A percentile compares a stretch with the other conserved stretches of the same genome.
Conservation (phyloP, 2,888 invertebrate species). For the Tetragnatha montana region DNA sequence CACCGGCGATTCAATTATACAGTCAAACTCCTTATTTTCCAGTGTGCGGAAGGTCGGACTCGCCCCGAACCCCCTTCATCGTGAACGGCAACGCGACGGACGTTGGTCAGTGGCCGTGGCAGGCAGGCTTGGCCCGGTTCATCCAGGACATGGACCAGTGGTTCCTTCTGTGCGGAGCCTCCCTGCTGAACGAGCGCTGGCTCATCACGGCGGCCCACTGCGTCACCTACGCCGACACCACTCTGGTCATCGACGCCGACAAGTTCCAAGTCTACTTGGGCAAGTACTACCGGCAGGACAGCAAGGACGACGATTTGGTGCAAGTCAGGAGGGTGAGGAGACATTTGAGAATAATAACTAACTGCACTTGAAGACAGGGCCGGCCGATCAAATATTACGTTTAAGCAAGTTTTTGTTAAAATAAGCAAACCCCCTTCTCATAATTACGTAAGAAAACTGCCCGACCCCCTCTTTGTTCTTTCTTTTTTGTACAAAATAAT, state of each 20-base stretch:
- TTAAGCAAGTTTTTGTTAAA: too few relatives aligned
- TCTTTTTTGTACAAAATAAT: too few relatives aligned
- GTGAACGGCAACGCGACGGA: constrained; percentile 72
- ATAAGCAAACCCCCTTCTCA: too few relatives aligned
- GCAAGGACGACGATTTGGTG: constrained; percentile 71
- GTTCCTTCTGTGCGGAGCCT: constrained; percentile 72
- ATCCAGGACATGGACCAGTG: constrained; percentile 62
- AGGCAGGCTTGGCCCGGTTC: constrained; percentile 69
- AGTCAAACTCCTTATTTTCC: background rate
- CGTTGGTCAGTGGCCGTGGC: constrained; percentile 73
- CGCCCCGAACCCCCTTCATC: constrained; percentile 72
- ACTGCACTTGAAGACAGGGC: too few relatives aligned
- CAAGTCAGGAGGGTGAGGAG: constrained; percentile 69
- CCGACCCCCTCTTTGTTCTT: too few relatives aligned
- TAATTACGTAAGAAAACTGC: too few relatives aligned
- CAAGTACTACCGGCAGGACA: constrained; percentile 72
- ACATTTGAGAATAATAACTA: too few relatives aligned
- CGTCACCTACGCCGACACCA: constrained; percentile 67
- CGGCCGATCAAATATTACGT: too few relatives aligned
- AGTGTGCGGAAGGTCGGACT: constrained; percentile 73
- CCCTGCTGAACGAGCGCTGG: constrained; percentile 72
- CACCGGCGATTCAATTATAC: too few relatives aligned
- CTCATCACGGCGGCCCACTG: constrained; percentile 73
- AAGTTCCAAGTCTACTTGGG: constrained; percentile 72
- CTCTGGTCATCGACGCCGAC: constrained; percentile 46